Percentiles rank a stretch among this genome's conserved stretches.
These are phyloP conservation scores for Erethizon dorsatum DNA, from an alignment of 2,797 vertebrate species.

Conservation along the genomic window DNA sequence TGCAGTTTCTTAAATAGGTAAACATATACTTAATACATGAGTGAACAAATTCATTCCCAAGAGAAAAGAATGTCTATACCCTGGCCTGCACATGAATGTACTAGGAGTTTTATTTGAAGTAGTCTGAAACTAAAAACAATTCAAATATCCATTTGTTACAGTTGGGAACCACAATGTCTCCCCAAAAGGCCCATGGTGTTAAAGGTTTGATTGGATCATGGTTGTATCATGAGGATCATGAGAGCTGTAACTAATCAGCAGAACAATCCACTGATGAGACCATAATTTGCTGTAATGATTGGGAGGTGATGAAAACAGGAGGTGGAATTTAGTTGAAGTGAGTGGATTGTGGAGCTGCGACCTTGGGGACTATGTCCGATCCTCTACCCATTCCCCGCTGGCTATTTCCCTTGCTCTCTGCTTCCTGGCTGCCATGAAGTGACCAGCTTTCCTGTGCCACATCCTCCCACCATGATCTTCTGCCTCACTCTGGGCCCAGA, in stretches of 20 bases:
- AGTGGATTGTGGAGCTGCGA: not conserved
- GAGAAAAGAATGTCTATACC: not conserved
- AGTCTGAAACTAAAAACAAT: not conserved
- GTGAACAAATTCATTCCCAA: not conserved
- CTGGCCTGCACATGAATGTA: not conserved
- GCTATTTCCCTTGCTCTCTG: not conserved
- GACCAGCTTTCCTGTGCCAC: not conserved
- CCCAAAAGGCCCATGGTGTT: not conserved
- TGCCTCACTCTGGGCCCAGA: not conserved
- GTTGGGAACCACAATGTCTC: not conserved
- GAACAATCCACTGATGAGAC: not conserved
- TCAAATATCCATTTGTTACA: not conserved
- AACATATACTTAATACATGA: not conserved
- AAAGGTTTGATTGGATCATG: not conserved
- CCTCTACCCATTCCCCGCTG: not conserved
- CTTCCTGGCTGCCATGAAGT: not conserved
- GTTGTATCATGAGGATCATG: not conserved
- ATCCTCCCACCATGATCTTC: not conserved
- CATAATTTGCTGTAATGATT: not conserved
- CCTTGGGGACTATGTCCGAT: not conserved
- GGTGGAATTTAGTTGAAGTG: not conserved
- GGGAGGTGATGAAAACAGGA: not conserved
- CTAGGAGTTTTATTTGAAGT: constrained; percentile 13
- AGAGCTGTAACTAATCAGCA: not conserved
- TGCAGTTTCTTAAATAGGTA: not conserved